Conservation (phyloP, 1,140 invertebrate genomes). For the Eciton burchellii region DNA sequence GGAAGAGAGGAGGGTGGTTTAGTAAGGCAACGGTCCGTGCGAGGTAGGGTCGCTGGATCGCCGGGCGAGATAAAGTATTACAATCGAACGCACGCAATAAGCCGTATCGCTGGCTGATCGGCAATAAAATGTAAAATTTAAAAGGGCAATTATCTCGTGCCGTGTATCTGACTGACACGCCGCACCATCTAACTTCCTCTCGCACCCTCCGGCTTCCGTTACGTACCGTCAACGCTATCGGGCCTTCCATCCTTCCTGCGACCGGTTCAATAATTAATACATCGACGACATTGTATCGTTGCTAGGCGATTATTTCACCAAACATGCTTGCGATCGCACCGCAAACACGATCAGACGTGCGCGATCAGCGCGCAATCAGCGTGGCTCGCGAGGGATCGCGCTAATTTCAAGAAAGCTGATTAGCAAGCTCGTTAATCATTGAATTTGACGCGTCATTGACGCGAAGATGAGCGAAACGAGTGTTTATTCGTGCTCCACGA, state of each 20-base stretch:
- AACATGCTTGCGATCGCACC: conserved; percentile 57
- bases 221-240: conserved; percentile 39
- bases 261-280: conserved; percentile 83
- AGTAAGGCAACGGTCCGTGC: conserved; percentile 1
- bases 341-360: not conserved
- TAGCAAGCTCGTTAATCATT: not conserved
- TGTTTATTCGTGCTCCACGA: no score
- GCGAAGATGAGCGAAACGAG: not conserved
- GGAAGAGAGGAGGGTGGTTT: not conserved
- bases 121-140: conserved; percentile 78
- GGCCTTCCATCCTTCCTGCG: conserved; percentile 31
- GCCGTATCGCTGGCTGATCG: conserved; percentile 75
- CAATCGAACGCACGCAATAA: conserved; percentile 79
- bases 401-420: not conserved
- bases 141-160: conserved; percentile 78
- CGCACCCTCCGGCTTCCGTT: conserved; percentile 57
- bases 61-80: conserved; percentile 64
- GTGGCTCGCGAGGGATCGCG: no score
- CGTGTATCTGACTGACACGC: conserved; percentile 74
- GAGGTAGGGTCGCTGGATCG: conserved; percentile 35
- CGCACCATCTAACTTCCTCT: conserved; percentile 56
- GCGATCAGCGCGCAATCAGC: not conserved
- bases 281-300: conserved; percentile 76
- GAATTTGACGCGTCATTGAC: not conserved
- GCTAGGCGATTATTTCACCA: conserved; percentile 77